Evolutionary conservation across 1,140 invertebrate species (phyloP).

Genomic region (Agraylea sexmaculata): DNA sequence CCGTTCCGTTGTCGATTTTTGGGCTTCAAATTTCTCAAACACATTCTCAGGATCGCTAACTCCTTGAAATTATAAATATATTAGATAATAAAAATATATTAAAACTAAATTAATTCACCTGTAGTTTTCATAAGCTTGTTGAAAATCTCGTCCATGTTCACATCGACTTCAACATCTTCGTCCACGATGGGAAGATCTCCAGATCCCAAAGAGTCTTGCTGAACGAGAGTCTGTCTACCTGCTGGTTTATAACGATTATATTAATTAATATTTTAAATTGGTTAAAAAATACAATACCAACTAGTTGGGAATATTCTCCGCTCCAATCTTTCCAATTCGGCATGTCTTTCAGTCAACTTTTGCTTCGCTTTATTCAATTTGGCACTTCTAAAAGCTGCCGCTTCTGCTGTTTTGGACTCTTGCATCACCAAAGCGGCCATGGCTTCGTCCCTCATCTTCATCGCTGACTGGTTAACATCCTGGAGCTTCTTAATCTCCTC

Average conservation of each 20-base stretch:
- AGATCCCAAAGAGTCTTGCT: constrained; percentile 42
- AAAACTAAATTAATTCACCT: constrained; percentile 29
- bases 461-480: constrained; percentile 55
- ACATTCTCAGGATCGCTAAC: constrained; percentile 61
- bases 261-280: neutral
- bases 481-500: constrained; percentile 58
- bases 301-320: constrained; percentile 53
- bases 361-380: constrained; percentile 50
- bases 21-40: constrained; percentile 56
- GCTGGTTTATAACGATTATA: constrained; percentile 6
- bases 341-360: constrained; percentile 52
- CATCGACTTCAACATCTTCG: constrained; percentile 32
- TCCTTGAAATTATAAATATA: constrained; percentile 30
- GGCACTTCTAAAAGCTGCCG: constrained; percentile 48
- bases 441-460: constrained; percentile 52
- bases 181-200: constrained; percentile 37
- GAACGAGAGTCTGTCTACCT: constrained; percentile 28
- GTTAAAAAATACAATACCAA: neutral
- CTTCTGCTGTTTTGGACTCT: constrained; percentile 50
- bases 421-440: constrained; percentile 51
- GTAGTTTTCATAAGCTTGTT: constrained; percentile 60
- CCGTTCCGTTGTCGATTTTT: constrained; percentile 55
- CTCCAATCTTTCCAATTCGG: constrained; percentile 58
- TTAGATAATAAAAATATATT: neutral
- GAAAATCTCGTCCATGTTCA: constrained; percentile 53